Base-by-base conservation (phyloP, 2,888 invertebrate species). In the Ichneumoninae sp. region DNA sequence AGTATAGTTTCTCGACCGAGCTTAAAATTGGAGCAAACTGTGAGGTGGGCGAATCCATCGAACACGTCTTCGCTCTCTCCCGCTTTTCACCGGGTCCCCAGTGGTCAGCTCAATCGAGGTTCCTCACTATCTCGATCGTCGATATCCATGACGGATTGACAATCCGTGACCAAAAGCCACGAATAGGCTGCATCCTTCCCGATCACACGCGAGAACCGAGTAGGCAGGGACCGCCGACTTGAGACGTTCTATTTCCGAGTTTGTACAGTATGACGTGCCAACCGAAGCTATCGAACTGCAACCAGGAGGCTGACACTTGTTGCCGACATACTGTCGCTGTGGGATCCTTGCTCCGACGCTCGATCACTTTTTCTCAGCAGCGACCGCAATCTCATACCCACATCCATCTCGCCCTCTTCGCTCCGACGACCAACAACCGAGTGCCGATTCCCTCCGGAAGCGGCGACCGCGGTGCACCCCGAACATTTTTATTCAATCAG, bases 251-350 rank as follows among this genome's bases (percentile, higher is more conserved):
- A 30, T 70, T 70, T n/a, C n/a, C 16, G 52, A n/a, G 5, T 52
- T 52, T 30, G 70, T 57, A 26, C 26, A 57, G 57, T 22, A 26
- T 57, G 26, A 57, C 26, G 57, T 13, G 26, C 10, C 57, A 22
- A 26, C 26, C 44, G 22, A 0, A 71, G 40, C 76, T 60, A 82
- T 76, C 69, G 70, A 76, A 82, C 33, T 44, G 54, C 36, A 5
- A 57, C 66, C 54, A 66, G 30, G 65, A 40, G 65, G 44, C 33
- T 71, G 76, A 70, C 82, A 82, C 82, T 82, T 82, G 82, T 82
- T 82, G 82, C 76, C 70, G 82, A 10, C 22, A 47, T 71, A 71
- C 30, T 62, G 16, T 40, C 60, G 19, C 36, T 22, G 7, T 40
- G 19, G 26, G 22, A 75, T 62, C 62, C 54, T 71, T 47, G 71